Percentiles rank a stretch among this genome's conserved stretches.
Conservation (phyloP, 2,888 invertebrate species). For the Lasioglossum lativentre region DNA sequence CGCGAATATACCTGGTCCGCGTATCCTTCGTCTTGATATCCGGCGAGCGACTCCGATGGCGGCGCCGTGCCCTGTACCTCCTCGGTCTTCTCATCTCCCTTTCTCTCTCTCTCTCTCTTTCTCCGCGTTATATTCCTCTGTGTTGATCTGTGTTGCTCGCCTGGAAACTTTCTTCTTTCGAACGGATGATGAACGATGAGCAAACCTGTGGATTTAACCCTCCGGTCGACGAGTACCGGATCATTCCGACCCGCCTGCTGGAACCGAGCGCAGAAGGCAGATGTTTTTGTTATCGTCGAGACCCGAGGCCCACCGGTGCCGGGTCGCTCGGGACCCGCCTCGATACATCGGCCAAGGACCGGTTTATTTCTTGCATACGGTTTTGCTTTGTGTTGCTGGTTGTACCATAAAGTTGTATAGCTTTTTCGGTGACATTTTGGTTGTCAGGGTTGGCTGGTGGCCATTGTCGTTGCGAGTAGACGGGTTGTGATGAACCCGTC, state of each 20-base stretch:
- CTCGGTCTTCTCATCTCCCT: not conserved
- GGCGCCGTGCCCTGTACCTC: slow-evolving; percentile 10
- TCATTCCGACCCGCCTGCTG: slow-evolving; percentile 9
- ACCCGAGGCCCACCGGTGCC: not conserved
- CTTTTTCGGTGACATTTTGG: not conserved
- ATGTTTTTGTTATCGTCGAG: not conserved
- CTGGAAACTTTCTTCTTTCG: slow-evolving; percentile 10
- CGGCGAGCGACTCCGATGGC: slow-evolving; percentile 50
- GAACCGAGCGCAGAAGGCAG: not conserved
- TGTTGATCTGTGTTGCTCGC: not conserved
- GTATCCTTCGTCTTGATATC: slow-evolving; percentile 72
- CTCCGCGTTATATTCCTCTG: not conserved
- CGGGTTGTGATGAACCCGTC: no score
- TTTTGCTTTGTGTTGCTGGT: not conserved
- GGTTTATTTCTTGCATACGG: not conserved
- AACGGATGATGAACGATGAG: slow-evolving; percentile 7
- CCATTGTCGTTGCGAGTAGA: no score
- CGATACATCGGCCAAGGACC: not conserved
- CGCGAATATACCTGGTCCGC: slow-evolving; percentile 58
- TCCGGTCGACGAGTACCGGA: not conserved
- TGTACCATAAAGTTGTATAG: not conserved
- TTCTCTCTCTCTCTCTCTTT: not conserved
- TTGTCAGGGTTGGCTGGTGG: no score
- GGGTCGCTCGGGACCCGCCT: slow-evolving; percentile 6
- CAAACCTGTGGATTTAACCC: slow-evolving; percentile 11